Evolutionary conservation across 2,888 invertebrate genomes (phyloP), one percentile per base, ranked within the genome.

Genomic region (Ectemnius cavifrons): DNA sequence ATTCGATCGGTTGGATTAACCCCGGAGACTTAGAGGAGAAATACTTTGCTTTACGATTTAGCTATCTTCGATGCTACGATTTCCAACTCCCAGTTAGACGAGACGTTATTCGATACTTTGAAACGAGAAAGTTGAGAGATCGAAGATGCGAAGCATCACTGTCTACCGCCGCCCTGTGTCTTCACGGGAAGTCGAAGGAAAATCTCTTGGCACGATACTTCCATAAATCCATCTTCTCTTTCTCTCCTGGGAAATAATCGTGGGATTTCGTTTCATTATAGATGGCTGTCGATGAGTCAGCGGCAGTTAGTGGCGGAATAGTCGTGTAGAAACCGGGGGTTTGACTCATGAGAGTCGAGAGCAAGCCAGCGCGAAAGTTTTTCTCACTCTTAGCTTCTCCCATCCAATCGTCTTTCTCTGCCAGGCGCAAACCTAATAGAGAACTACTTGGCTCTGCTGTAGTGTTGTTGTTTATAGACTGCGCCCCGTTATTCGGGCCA

Each of bases 241-340:
- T 37, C 37, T 37, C 37, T 37, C 8, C 68, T 2, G 14, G 23
- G 20, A 75, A 80, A 76, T 73, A 61, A 79, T 78, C 73, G 68
- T 73, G 73, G 71, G 77, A 78, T 75, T 75, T 80, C 45, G 75
- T 77, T 79, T 78, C 68, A 71, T 78, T 79, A 77, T 79, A 78
- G 72, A 79, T 77, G 56, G 73, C 67, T 64, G 72, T 68, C 63
- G 79, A 67, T 81, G 81, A 81, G 71, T 81, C 80, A 80, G 49
- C 66, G 61, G 63, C 56, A 65, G 71, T 76, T 73, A 63, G 65
- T 73, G 70, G 71, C 65, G 77, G 65, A 23, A 71, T 71, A 37
- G 8, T 37, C 71, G 77, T 72, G 62, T 73, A 76, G 75, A 80
- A 78, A 75, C 61, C 63, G 72, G 49, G 49, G 61, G 67, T 71